These are phyloP conservation scores for Teleopsis dalmanni DNA, from an alignment of 1,140 invertebrate species.

Conservation along the genomic window DNA sequence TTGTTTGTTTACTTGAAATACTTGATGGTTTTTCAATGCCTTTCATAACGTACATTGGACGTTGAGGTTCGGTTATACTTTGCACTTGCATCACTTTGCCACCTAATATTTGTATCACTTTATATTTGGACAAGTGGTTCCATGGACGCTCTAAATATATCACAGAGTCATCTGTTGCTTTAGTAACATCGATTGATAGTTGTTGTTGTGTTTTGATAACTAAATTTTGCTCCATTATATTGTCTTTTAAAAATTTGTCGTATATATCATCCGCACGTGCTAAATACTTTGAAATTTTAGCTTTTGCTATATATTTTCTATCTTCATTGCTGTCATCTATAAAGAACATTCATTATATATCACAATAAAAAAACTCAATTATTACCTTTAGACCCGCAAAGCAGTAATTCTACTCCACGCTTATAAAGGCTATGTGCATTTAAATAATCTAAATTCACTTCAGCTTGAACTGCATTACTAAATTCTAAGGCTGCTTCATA, in stretches of 20 bases:
- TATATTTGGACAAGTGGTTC: conserved; percentile 47
- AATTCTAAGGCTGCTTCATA: conserved; percentile 42
- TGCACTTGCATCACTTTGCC: conserved; percentile 46
- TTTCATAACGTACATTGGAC: conserved; percentile 45
- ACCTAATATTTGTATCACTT: conserved; percentile 44
- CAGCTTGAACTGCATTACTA: conserved; percentile 39
- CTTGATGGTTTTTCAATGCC: conserved; percentile 46
- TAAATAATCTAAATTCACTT: conserved; percentile 43
- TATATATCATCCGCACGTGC: conserved; percentile 46
- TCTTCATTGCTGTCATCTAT: conserved; percentile 33
- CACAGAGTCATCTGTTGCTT: conserved; percentile 13
- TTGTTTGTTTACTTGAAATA: conserved; percentile 38
- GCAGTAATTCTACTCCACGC: conserved; percentile 45
- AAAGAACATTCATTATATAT: background rate
- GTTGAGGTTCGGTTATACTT: conserved; percentile 41
- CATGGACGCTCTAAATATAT: conserved; percentile 30
- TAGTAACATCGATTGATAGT: conserved; percentile 29
- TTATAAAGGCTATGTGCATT: conserved; percentile 46
- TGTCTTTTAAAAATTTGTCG: conserved; percentile 22
- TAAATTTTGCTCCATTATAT: background rate
- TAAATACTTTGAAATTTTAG: conserved; percentile 41
- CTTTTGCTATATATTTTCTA: conserved; percentile 38
- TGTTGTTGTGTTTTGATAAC: conserved; percentile 22
- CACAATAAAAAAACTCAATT: background rate
- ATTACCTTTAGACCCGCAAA: conserved; percentile 38